A percentile compares a stretch with the other conserved stretches of the same genome.
These are phyloP conservation scores for Phyllostomus discolor DNA, from an alignment of 2,113 vertebrate species.

Conservation along the genomic window DNA sequence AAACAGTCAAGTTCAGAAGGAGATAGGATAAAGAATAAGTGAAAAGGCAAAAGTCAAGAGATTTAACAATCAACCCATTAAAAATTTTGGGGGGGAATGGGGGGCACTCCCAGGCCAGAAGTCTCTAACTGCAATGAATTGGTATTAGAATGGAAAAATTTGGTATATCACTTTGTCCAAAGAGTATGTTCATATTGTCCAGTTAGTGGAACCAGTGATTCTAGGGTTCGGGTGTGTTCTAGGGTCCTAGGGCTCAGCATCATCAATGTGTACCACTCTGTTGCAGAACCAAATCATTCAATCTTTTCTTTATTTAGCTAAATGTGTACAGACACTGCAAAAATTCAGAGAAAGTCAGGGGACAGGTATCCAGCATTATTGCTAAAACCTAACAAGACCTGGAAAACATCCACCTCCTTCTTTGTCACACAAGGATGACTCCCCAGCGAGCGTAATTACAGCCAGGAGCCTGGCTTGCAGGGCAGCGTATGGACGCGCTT, in stretches of 20 bases:
- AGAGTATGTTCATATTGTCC: not conserved
- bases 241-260: not conserved
- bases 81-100: not conserved
- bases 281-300: not conserved
- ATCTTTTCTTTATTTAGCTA: not conserved
- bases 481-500: not conserved
- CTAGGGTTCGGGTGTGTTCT: not conserved
- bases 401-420: not conserved
- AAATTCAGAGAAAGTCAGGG: not conserved
- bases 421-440: constrained; percentile 16
- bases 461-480: not conserved
- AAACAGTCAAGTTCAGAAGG: not conserved
- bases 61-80: not conserved
- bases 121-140: not conserved
- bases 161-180: not conserved
- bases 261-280: not conserved
- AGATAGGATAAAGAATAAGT: not conserved
- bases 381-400: constrained; percentile 9
- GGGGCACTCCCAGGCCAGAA: not conserved
- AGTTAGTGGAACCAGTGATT: not conserved
- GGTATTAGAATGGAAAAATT: not conserved
- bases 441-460: constrained; percentile 50
- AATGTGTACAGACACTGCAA: not conserved
- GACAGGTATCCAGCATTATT: not conserved
- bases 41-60: not conserved